Conservation (phyloP, 2,113 vertebrate species). For the Rhinoderma darwinii region DNA sequence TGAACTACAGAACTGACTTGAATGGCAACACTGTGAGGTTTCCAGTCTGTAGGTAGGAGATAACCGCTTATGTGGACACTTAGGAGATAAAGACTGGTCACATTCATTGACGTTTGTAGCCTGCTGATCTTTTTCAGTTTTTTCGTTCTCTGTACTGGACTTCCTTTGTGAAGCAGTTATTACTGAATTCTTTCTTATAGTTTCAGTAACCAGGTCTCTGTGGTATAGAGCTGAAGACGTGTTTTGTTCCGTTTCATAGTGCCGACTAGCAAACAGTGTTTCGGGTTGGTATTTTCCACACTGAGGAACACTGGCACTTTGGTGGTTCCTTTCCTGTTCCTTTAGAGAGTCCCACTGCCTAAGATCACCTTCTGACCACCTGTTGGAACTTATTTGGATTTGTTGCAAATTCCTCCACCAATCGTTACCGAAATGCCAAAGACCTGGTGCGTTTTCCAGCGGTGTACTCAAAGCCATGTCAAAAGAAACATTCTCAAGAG, state of each 20-base stretch:
- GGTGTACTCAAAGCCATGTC: neutral
- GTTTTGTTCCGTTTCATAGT: neutral
- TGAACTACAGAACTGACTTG: neutral
- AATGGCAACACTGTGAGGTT: neutral
- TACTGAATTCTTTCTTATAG: neutral
- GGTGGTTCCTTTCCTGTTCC: neutral
- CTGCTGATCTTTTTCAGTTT: neutral
- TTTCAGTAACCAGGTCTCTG: neutral
- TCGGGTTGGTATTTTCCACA: conserved; percentile 1
- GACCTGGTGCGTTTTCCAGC: neutral
- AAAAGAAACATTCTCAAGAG: conserved; percentile 12
- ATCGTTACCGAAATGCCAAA: conserved; percentile 22
- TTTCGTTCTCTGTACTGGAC: neutral
- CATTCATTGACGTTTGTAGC: neutral
- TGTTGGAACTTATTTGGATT: neutral
- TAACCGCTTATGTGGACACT: neutral
- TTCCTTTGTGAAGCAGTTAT: neutral
- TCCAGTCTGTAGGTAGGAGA: neutral
- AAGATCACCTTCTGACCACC: conserved; percentile 23
- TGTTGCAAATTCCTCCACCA: conserved; percentile 35
- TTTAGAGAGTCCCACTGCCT: conserved; percentile 16
- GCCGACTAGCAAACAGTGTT: neutral
- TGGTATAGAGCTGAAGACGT: neutral
- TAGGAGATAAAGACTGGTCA: neutral
- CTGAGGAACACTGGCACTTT: neutral